Evolutionary conservation across 2,797 vertebrate genomes (phyloP).

Genomic region (Phoxinus dragarum): DNA sequence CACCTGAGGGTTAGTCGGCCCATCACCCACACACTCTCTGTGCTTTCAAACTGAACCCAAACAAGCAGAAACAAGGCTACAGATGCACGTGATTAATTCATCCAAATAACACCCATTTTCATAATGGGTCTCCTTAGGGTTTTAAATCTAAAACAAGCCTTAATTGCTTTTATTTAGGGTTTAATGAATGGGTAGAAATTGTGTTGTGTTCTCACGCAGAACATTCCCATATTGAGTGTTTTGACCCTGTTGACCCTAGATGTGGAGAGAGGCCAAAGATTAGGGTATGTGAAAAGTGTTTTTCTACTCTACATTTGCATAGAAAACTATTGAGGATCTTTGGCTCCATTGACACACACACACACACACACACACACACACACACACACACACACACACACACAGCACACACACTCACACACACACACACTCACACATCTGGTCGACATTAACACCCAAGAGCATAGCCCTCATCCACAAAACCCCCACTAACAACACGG

Average conservation of each 20-base stretch:
- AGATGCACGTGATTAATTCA: conserved; percentile 31
- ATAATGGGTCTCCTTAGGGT: conserved; percentile 31
- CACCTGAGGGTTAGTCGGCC: conserved; percentile 53
- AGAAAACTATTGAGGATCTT: conserved; percentile 59
- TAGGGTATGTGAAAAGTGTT: conserved; percentile 43
- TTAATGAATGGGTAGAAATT: neutral
- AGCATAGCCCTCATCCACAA: conserved; percentile 57
- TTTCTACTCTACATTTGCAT: conserved; percentile 68
- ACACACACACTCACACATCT: conserved; percentile 70
- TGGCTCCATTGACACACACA: conserved; percentile 59
- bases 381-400: too few relatives aligned
- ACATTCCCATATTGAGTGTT: conserved; percentile 7
- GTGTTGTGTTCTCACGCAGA: neutral
- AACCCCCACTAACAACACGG: conserved; percentile 68
- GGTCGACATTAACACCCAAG: conserved; percentile 72
- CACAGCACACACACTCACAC: too few relatives aligned
- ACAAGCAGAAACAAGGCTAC: conserved; percentile 9
- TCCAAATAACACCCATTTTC: conserved; percentile 23
- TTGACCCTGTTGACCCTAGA: neutral
- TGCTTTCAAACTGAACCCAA: conserved; percentile 22
- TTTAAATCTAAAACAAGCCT: conserved; percentile 42
- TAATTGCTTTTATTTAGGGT: conserved; percentile 23
- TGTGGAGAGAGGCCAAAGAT: conserved; percentile 7
- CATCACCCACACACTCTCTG: conserved; percentile 38
- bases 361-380: too few relatives aligned